Base-by-base conservation (phyloP, 1,140 invertebrate genomes). In the Dryas iulia region DNA sequence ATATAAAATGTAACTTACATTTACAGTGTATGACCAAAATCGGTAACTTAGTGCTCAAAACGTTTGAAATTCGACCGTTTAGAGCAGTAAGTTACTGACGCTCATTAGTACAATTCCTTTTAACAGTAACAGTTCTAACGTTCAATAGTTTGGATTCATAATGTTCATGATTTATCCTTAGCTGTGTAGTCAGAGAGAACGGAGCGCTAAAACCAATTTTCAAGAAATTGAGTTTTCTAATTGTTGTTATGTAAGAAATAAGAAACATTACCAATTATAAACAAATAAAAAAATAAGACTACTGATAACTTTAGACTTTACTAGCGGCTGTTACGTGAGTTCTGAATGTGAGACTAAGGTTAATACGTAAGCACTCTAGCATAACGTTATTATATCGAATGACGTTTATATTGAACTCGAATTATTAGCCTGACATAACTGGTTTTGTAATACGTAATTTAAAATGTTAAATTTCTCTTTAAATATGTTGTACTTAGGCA, bases 401-500 rank as follows among this genome's bases (percentile, higher is more conserved):
- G 24, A 56, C 52, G 10, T 28, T 62, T 8, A 8, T 58, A 58
- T 69, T 69, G 59, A 69, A 62, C 66, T 58, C 11, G 21, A 54
- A 8, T 11, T 54, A 24, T 54, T 10, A 54, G 24, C 3, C 23
- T 24, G 21, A 54, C 21, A 24, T 25, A 24, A 54, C 12, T 1
- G 21, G 0, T 25, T 54, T 24, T 53, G 10, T 53, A 24, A 23
- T 10, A 24, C 3, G 52, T 8, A 12, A 14, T 26, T 26, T 25
- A 47, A 4, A 18, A 21, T 47, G n/a, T 47, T 18, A 21, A 12
- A 3, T 25, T 25, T 33, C 1, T 18, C 6, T 12, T 59, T 10
- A 30, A 12, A 59, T 35, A 31, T 31, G 4, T 61, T 7, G 25
- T 62, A 26, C 52, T 24, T 8, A 66, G 64, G 83, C 53, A 90